These are phyloP conservation scores for Melanostoma mellinum DNA, from an alignment of 2,888 invertebrate species.

Conservation along the genomic window DNA sequence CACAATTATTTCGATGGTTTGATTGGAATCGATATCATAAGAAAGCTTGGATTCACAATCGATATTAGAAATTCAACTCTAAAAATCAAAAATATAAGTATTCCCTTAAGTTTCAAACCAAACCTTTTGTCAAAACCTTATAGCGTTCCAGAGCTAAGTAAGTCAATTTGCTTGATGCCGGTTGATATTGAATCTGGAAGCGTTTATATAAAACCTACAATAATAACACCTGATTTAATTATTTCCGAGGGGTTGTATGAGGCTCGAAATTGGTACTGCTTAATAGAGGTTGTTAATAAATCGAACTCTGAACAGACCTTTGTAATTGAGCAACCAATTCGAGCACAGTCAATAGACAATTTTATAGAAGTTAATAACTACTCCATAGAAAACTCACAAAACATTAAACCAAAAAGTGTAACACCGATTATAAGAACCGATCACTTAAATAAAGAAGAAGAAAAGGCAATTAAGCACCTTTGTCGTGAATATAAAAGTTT, in stretches of 20 bases:
- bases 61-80: slow-evolving; percentile 11
- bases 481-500: not conserved
- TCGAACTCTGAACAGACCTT: slow-evolving; percentile 32
- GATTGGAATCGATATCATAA: slow-evolving; percentile 45
- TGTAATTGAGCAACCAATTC: slow-evolving; percentile 51
- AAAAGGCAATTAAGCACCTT: slow-evolving; percentile 19
- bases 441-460: slow-evolving; percentile 51
- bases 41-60: slow-evolving; percentile 1
- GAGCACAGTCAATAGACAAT: slow-evolving; percentile 24
- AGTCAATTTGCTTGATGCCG: slow-evolving; percentile 7
- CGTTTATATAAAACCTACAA: slow-evolving; percentile 2
- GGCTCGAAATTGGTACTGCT: slow-evolving; percentile 33
- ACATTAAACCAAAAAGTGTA: not conserved
- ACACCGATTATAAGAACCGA: slow-evolving; percentile 25
- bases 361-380: slow-evolving; percentile 33
- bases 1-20: slow-evolving; percentile 67
- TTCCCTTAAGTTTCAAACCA: slow-evolving; percentile 6
- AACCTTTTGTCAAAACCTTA: slow-evolving; percentile 3
- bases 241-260: slow-evolving; percentile 50
- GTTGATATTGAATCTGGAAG: slow-evolving; percentile 13
- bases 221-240: slow-evolving; percentile 24
- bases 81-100: not conserved
- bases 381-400: slow-evolving; percentile 22
- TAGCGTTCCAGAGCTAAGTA: not conserved
- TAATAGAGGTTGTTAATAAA: slow-evolving; percentile 38